Evolutionary conservation across 2,113 vertebrate genomes (phyloP).

Genomic region (Caretta caretta): DNA sequence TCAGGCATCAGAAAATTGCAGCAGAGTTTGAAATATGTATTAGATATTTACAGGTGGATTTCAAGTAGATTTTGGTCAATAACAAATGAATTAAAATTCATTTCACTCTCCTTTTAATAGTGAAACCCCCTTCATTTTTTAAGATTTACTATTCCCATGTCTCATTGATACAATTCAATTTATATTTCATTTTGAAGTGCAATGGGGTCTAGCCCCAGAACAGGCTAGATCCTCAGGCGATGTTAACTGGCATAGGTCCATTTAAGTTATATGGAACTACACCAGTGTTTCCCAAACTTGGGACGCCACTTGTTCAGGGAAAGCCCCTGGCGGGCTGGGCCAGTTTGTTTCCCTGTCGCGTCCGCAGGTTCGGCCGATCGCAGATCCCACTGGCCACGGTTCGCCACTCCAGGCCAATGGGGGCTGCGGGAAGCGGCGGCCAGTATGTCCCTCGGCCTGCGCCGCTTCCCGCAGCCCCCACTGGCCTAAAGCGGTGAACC

Average conservation of each 20-base stretch:
- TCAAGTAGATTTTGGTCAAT: neutral
- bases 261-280: neutral
- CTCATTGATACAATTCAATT: neutral
- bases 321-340: no score
- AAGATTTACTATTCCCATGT: neutral
- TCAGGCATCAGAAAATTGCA: neutral
- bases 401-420: no score
- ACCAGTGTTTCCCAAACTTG: neutral
- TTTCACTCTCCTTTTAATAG: neutral
- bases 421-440: no score
- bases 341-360: no score
- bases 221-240: neutral
- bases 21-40: neutral
- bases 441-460: no score
- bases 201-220: neutral
- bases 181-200: neutral
- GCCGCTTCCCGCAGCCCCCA: no score
- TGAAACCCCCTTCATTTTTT: neutral
- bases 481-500: no score
- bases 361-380: no score
- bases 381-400: no score
- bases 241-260: neutral
- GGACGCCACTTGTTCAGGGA: no score
- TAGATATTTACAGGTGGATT: neutral
- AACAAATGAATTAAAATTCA: neutral